Base-by-base conservation (phyloP, 2,113 vertebrate genomes). In the Polypterus bichir region DNA sequence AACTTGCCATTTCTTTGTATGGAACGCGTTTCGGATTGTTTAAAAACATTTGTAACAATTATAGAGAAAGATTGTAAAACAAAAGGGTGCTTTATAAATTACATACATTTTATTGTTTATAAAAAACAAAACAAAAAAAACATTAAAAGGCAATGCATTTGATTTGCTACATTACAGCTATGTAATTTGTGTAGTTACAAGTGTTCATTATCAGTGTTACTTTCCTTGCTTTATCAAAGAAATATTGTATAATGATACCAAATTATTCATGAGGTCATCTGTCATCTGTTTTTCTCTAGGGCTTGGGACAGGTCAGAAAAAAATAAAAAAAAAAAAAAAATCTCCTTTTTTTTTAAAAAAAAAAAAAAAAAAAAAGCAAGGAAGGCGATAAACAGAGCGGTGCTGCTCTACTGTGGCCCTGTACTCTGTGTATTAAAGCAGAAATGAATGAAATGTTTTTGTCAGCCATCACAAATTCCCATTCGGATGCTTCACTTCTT, bases 1-100 rank as follows among this genome's bases (percentile, higher is more conserved):
- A 90, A 83, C 86, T 92, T 91, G 89, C 87, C 88, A 89, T 92
- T 88, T 93, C 86, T 94, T 96, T 94, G 84, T 93, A 86, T 89
- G 77, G 66, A 87, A 86, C 87, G 82, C 86, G 89, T 93, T 85
- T 92, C 69, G 80, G 84, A 86, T 90, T 89, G 85, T 89, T 88
- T 87, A 86, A 88, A 85, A 76, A 91, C 87, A 87, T 93, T 93
- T 93, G 86, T 94, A 94, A 90, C 82, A 83, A 82, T 89, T 86
- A 88, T 76, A 88, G 86, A 81, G 83, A 88, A 88, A 88, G 92
- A 92, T 89, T 93, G 88, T 92, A 91, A 92, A 89, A 83, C 85
- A 89, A 87, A 76, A 89, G 89, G 92, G 90, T 94, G 90, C 91
- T 97, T 96, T 93, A 89, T 94, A 88, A 89, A 83, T 87, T 74